phyloP scores from a whole-genome alignment of 2,113 vertebrate species.

The Pontoporia blainvillei region DNA sequence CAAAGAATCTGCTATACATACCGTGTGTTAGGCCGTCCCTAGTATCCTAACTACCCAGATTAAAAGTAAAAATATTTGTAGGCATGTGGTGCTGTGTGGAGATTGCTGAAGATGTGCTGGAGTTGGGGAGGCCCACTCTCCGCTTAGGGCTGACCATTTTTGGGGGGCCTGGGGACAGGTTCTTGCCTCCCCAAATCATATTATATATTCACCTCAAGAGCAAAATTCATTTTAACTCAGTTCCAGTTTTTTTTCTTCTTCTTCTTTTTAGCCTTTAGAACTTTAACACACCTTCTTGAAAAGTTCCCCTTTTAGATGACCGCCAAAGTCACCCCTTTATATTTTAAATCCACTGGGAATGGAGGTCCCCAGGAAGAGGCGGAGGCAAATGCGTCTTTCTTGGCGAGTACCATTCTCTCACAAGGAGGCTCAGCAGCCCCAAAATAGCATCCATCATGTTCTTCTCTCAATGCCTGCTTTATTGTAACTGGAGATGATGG shows the following conservation, averaged over 20 bases:
- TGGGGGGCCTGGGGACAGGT: not conserved
- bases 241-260: not conserved
- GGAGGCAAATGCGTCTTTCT: not conserved
- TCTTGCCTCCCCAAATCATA: not conserved
- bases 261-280: not conserved
- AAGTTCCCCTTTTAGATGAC: not conserved
- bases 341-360: not conserved
- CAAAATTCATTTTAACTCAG: constrained; percentile 9
- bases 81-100: not conserved
- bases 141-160: not conserved
- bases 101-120: not conserved
- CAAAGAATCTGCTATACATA: not conserved
- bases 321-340: not conserved
- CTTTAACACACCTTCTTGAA: not conserved
- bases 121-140: not conserved
- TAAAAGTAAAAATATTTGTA: not conserved
- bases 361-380: not conserved
- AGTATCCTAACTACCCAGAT: not conserved
- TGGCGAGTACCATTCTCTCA: not conserved
- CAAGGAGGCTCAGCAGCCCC: not conserved
- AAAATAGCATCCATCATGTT: constrained; percentile 12
- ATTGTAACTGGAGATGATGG: constrained; percentile 45
- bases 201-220: constrained; percentile 20
- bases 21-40: not conserved
- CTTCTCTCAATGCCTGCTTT: constrained; percentile 55